Conservation (phyloP, 2,113 vertebrate species). For the Columbina picui region DNA sequence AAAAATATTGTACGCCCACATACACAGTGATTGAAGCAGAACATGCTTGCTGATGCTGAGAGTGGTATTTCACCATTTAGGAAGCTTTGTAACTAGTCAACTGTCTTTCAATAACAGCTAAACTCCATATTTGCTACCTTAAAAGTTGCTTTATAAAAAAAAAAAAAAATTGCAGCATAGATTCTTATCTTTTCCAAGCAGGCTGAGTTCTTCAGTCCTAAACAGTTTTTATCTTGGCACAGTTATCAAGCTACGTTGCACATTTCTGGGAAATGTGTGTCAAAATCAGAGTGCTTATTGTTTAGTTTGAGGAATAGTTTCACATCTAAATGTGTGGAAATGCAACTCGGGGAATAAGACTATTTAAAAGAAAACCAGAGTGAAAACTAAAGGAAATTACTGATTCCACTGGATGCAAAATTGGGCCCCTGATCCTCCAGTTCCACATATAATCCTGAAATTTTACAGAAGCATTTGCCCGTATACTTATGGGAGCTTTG, state of each 20-base stretch:
- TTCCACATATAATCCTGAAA: not conserved
- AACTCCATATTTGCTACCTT: not conserved
- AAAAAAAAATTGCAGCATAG: not conserved
- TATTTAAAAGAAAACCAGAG: not conserved
- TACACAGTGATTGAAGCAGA: not conserved
- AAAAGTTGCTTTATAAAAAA: not conserved
- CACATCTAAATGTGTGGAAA: not conserved
- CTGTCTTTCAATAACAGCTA: not conserved
- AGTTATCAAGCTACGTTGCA: not conserved
- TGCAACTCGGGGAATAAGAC: not conserved
- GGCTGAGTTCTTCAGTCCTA: not conserved
- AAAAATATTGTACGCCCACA: constrained; percentile 2
- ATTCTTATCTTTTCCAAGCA: constrained; percentile 30
- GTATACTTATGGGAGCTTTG: not conserved
- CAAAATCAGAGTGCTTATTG: not conserved
- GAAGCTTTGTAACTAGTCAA: constrained; percentile 1
- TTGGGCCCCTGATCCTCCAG: not conserved
- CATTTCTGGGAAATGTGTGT: constrained; percentile 43
- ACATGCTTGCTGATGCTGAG: not conserved
- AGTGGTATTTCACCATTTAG: constrained; percentile 4
- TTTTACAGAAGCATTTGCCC: not conserved
- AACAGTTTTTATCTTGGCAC: constrained; percentile 46
- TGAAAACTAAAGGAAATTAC: not conserved
- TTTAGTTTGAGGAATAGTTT: not conserved
- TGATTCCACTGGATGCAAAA: not conserved